These are phyloP conservation scores for Morpho deidamia DNA, from an alignment of 2,888 invertebrate genomes.

Conservation along the genomic window DNA sequence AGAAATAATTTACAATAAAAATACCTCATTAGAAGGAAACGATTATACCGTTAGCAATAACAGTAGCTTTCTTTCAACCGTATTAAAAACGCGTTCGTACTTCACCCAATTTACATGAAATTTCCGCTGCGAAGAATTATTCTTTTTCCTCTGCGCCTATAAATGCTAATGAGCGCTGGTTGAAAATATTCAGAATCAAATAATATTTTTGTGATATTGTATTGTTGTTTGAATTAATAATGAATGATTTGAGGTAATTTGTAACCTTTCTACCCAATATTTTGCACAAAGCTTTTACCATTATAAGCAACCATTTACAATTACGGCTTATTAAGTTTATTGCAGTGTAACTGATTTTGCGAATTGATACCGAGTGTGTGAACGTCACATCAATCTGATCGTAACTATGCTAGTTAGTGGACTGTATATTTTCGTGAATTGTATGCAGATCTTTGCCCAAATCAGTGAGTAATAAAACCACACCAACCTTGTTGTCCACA, in stretches of 20 bases:
- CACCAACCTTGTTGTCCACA: too few species aligned
- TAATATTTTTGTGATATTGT: conserved; percentile 52
- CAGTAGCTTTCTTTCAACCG: conserved; percentile 22
- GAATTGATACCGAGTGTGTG: too few species aligned
- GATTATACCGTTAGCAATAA: conserved; percentile 5
- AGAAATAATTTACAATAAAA: not conserved
- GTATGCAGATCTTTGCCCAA: too few species aligned
- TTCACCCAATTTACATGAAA: conserved; percentile 68
- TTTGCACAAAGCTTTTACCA: too few species aligned
- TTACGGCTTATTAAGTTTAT: too few species aligned
- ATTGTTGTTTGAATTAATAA: conserved; percentile 38
- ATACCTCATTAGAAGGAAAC: conserved; percentile 1
- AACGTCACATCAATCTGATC: too few species aligned
- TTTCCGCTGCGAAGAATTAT: conserved; percentile 60
- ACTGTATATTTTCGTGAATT: too few species aligned
- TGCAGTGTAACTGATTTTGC: too few species aligned
- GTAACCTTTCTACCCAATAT: too few species aligned
- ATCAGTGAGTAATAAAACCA: too few species aligned
- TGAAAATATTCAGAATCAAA: conserved; percentile 57
- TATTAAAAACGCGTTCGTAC: conserved; percentile 52
- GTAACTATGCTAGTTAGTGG: too few species aligned
- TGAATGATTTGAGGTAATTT: conserved; percentile 7
- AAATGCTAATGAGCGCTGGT: conserved; percentile 67
- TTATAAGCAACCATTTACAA: too few species aligned
- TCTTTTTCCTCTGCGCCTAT: conserved; percentile 52